These are phyloP conservation scores for Phrynocephalus forsythii DNA, from an alignment of 2,797 vertebrate species.

Conservation along the genomic window DNA sequence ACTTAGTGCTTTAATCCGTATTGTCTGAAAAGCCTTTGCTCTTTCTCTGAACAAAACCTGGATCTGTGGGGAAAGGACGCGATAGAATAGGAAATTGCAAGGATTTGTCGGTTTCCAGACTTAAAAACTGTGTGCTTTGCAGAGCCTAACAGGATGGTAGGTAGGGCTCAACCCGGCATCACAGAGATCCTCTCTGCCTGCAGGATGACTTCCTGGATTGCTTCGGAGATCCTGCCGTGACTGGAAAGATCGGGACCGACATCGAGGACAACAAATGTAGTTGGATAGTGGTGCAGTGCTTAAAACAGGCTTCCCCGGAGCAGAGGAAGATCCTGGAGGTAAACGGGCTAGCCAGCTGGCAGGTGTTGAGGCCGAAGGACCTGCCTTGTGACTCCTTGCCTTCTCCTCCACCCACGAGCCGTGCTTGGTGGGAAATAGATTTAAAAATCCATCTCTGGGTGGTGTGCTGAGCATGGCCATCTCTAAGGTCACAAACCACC, in stretches of 20 bases:
- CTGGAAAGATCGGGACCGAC: conserved; percentile 96
- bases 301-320: conserved; percentile 81
- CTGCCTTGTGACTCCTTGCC: no score
- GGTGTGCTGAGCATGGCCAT: no score
- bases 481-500: no score
- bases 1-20: background rate
- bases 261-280: conserved; percentile 99
- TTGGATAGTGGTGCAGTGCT: conserved; percentile 93
- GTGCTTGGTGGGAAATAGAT: no score
- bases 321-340: conserved; percentile 90
- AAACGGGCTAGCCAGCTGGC: background rate
- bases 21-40: background rate
- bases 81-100: background rate
- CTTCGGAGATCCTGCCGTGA: conserved; percentile 90
- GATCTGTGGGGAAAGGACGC: background rate
- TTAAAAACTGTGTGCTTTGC: background rate
- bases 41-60: background rate
- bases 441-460: no score
- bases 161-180: background rate
- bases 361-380: no score
- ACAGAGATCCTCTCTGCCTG: accelerated
- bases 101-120: no score
- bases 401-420: no score
- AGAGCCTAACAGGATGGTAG: background rate
- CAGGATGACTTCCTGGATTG: conserved; percentile 96